These are phyloP conservation scores for Rhyacichthys aspro DNA, from an alignment of 2,797 vertebrate species.

Conservation along the genomic window DNA sequence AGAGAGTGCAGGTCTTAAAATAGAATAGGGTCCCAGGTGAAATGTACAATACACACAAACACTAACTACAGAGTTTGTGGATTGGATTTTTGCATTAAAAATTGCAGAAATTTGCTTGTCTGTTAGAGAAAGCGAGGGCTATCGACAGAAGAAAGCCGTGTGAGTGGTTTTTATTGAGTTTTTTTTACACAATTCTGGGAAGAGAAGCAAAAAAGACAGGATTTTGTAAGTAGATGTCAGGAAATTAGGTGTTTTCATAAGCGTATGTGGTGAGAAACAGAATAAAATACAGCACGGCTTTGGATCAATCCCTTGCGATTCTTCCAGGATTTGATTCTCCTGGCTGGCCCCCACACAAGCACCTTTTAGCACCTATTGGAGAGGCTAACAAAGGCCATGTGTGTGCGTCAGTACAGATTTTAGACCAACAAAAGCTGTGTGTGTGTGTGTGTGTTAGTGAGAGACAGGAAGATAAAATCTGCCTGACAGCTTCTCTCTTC, in stretches of 20 bases:
- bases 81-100: background rate
- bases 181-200: constrained; percentile 11
- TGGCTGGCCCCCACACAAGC: background rate
- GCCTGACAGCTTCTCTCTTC: background rate
- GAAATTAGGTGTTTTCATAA: background rate
- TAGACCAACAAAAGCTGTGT: too few species aligned
- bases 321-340: constrained; percentile 5
- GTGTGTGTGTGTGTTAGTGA: too few species aligned
- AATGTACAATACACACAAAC: constrained; percentile 2
- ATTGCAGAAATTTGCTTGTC: too few species aligned
- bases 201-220: background rate
- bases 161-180: constrained; percentile 2
- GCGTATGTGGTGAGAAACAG: background rate
- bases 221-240: background rate
- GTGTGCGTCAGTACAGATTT: background rate
- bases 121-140: too few species aligned
- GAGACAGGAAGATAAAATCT: constrained; percentile 7
- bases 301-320: constrained; percentile 1
- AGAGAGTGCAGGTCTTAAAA: background rate
- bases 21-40: constrained; percentile 19
- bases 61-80: too few species aligned
- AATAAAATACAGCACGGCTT: background rate
- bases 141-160: background rate
- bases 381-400: background rate
- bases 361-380: constrained; percentile 5